These are phyloP conservation scores for Tetranychus urticae DNA, from an alignment of 1,140 invertebrate genomes.

Conservation along the genomic window DNA sequence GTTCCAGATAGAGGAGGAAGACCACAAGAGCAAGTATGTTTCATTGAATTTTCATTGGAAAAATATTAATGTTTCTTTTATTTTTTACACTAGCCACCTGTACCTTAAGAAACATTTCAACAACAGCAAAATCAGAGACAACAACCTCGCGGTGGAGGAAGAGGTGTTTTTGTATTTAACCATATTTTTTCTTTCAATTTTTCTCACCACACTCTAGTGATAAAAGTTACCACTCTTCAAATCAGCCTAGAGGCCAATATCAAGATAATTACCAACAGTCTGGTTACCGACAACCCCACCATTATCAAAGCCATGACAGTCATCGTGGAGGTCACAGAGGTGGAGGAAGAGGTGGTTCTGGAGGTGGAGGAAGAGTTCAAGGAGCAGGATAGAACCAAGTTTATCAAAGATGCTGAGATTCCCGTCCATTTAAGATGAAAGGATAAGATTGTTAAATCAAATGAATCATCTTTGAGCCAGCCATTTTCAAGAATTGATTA, in stretches of 20 bases:
- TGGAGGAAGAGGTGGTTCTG: not conserved
- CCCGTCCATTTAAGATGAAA: no score
- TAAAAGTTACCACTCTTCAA: not conserved
- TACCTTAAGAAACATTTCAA: not conserved
- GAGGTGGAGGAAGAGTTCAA: not conserved
- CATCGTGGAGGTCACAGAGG: not conserved
- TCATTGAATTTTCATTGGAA: not conserved
- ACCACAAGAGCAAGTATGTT: conserved; percentile 1
- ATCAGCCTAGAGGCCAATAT: not conserved
- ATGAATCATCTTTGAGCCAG: no score
- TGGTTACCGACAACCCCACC: not conserved
- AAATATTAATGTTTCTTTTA: not conserved
- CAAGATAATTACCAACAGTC: not conserved
- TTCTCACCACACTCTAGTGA: not conserved
- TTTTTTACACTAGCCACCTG: not conserved
- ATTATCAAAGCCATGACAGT: not conserved
- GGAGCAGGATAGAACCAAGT: no score
- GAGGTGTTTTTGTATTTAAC: not conserved
- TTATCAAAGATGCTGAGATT: no score
- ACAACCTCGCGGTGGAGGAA: not conserved
- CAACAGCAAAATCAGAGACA: not conserved
- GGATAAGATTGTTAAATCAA: no score
- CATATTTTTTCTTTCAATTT: not conserved
- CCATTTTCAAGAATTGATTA: no score
- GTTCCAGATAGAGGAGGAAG: conserved; percentile 10